Percentiles rank a stretch among this genome's conserved stretches.
Evolutionary conservation across 2,797 vertebrate species (phyloP).

Genomic region (Vireo griseus): DNA sequence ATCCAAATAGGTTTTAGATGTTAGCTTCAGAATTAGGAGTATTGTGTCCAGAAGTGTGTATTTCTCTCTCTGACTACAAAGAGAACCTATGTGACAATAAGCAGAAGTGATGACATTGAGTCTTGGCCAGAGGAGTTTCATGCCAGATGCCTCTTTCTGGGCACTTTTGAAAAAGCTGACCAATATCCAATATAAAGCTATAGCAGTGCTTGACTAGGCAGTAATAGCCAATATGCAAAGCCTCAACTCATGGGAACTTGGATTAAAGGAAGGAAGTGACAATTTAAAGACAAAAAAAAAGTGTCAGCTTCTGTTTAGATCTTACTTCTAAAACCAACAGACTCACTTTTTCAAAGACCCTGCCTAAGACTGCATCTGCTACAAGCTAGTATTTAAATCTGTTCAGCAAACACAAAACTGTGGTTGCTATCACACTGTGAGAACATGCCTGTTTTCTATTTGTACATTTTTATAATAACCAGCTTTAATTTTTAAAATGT

Average conservation of each 20-base stretch:
- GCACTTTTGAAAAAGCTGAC: not conserved
- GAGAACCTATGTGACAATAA: not conserved
- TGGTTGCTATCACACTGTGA: not conserved
- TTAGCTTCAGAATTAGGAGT: not conserved
- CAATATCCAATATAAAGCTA: not conserved
- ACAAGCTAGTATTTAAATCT: not conserved
- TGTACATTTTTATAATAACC: not conserved
- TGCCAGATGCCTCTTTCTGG: not conserved
- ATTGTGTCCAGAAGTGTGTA: not conserved
- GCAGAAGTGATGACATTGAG: not conserved
- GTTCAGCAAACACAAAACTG: not conserved
- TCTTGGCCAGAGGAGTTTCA: not conserved
- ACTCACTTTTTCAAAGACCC: not conserved
- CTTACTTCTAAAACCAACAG: not conserved
- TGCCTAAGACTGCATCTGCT: not conserved
- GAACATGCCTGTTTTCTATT: not conserved
- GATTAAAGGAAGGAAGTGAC: not conserved
- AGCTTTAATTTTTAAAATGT: not conserved
- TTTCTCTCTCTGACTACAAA: conserved; percentile 10
- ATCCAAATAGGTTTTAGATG: not conserved
- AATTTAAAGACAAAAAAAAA: not conserved
- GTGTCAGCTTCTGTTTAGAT: not conserved
- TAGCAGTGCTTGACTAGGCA: not conserved
- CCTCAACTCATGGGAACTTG: not conserved
- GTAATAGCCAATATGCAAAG: not conserved